Evolutionary conservation across 2,113 vertebrate species (phyloP), one percentile per base, ranked within the genome.

Genomic region (Trematocara unimaculatum): DNA sequence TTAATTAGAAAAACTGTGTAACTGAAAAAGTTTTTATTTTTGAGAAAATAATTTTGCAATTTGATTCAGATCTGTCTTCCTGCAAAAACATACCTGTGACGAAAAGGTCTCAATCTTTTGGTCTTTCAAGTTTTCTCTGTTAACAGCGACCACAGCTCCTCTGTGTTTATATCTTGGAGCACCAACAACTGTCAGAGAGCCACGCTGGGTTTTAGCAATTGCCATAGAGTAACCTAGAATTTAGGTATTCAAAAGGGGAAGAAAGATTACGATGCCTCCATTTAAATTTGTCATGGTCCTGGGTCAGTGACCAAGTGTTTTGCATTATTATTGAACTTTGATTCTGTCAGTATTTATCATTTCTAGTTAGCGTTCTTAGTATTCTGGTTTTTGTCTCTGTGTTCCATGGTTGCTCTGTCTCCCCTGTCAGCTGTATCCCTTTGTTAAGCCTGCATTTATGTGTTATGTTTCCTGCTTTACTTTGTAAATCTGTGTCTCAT

Each of bases 71-170:
- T 56, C 1, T 26, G 12, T 56, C 54, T 56, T 56, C 0, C 20
- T 56, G 2, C 5, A 56, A 56, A 26, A 1, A 5, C 54, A 56
- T 56, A 56, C 54, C 54, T 26, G 54, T 56, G 54, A 3, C 1
- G 6, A 56, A 26, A 56, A 26, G 12, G 54, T 0, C 12, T 56
- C 54, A 14, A 56, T 56, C 2, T 14, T 56, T 56, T 56, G 54
- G 1, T 0, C 26, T 1, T 26, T 3, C 1, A 56, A 56, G 54
- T 3, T 56, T 56, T 56, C 2, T 56, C 54, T 56, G 54, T 56
- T 56, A 56, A 56, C 54, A 56, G 54, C 2, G 0, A 26, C 2
- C 54, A 56, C 54, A 56, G 1, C 54, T 56, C 54, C 54, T 3
- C 54, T 56, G 54, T 56, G 54, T 56, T 56, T 56, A 26, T 56